Percentiles rank a stretch among this genome's conserved stretches.
These are phyloP conservation scores for Watsonalla cultraria DNA, from an alignment of 2,888 invertebrate species.

Conservation along the genomic window DNA sequence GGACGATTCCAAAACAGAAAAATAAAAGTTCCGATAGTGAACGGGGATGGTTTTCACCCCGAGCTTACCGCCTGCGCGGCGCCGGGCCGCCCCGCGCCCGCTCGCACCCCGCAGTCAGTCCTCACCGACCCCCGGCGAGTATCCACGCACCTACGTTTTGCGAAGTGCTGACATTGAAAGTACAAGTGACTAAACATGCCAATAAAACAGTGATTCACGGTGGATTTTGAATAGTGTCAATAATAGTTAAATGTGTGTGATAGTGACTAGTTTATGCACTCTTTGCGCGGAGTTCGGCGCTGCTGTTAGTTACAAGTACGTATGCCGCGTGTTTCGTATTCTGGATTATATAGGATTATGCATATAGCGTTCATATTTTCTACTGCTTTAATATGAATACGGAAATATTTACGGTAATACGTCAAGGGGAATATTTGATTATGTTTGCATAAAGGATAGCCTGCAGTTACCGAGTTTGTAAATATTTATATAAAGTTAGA, in stretches of 20 bases:
- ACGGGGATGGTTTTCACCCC: conserved; percentile 12
- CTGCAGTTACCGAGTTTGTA: no score
- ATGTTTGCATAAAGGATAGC: no score
- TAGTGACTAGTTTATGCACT: conserved; percentile 21
- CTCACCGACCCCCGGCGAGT: conserved; percentile 28
- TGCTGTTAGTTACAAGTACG: conserved; percentile 29
- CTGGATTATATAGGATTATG: not conserved
- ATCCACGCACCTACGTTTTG: conserved; percentile 27
- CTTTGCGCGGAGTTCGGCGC: conserved; percentile 21
- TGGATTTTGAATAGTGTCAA: conserved; percentile 17
- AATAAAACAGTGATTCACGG: conserved; percentile 13
- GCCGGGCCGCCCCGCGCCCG: conserved; percentile 28
- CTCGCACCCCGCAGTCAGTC: conserved; percentile 39
- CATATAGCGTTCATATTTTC: not conserved
- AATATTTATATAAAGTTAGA: no score
- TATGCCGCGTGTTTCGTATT: conserved; percentile 7
- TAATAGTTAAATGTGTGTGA: conserved; percentile 15
- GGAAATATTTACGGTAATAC: conserved; percentile 2
- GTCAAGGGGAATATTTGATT: no score
- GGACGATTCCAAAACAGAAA: conserved; percentile 49
- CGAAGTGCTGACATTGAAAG: conserved; percentile 13
- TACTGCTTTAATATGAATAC: not conserved
- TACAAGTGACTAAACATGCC: conserved; percentile 18
- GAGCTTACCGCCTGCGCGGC: conserved; percentile 45
- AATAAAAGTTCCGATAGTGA: conserved; percentile 43